These are phyloP conservation scores for Pandion haliaetus DNA, from an alignment of 2,113 vertebrate species.

Conservation along the genomic window DNA sequence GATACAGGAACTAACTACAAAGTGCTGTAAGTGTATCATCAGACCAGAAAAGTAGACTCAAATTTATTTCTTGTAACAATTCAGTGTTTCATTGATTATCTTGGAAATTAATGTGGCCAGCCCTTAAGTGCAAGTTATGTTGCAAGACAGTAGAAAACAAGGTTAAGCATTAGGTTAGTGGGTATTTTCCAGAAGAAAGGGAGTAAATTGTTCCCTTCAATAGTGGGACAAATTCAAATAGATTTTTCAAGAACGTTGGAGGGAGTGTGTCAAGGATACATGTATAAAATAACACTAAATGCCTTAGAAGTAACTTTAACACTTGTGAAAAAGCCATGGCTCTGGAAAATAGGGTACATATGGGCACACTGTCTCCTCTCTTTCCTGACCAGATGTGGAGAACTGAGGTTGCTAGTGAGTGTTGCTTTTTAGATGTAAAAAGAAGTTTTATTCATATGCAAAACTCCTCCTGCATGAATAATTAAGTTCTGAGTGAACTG, in stretches of 20 bases:
- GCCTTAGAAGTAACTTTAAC: not conserved
- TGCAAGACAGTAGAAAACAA: not conserved
- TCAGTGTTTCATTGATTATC: not conserved
- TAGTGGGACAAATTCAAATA: not conserved
- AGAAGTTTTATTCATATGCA: constrained; percentile 48
- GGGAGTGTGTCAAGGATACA: not conserved
- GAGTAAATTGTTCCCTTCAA: not conserved
- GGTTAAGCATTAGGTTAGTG: not conserved
- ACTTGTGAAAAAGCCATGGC: not conserved
- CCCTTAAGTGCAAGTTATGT: not conserved
- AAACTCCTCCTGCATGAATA: not conserved
- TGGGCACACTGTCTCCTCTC: not conserved
- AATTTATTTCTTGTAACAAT: not conserved
- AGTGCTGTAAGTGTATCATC: not conserved
- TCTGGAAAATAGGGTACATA: not conserved
- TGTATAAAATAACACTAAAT: not conserved
- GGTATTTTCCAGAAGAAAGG: not conserved
- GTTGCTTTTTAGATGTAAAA: constrained; percentile 12
- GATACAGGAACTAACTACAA: not conserved
- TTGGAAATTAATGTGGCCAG: not conserved
- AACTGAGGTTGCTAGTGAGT: not conserved
- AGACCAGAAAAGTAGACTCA: not conserved
- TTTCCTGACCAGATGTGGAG: constrained; percentile 27
- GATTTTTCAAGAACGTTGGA: not conserved
- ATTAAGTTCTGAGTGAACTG: not conserved